Percentiles rank a stretch among this genome's conserved stretches.
phyloP scores from a whole-genome alignment of 2,888 invertebrate genomes.

The Stomorhina lunata region DNA sequence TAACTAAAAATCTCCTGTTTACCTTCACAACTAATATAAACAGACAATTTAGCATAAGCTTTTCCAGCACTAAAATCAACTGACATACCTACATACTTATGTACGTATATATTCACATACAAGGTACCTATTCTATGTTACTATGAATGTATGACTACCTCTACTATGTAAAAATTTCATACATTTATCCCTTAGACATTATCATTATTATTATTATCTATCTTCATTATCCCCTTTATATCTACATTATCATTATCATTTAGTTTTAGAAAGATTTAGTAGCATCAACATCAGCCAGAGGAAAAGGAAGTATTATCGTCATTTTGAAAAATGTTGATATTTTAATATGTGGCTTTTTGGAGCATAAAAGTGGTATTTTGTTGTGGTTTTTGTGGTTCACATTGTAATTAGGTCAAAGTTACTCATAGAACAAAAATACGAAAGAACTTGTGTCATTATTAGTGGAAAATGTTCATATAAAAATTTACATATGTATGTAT shows the following conservation, averaged over 20 bases:
- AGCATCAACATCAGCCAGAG: too few species aligned
- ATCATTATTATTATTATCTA: slow-evolving; percentile 30
- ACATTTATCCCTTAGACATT: slow-evolving; percentile 37
- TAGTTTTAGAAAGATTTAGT: neutral
- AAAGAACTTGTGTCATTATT: neutral
- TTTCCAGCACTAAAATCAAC: neutral
- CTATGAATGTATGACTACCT: too few species aligned
- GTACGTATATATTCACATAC: neutral
- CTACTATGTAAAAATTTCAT: too few species aligned
- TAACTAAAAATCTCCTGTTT: slow-evolving; percentile 48
- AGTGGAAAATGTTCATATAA: neutral
- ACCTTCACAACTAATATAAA: slow-evolving; percentile 38
- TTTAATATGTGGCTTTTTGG: slow-evolving; percentile 65
- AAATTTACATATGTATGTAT: neutral
- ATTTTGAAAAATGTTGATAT: slow-evolving; percentile 58
- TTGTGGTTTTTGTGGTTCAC: slow-evolving; percentile 59
- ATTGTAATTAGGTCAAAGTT: slow-evolving; percentile 66
- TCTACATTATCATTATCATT: neutral
- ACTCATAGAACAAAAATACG: slow-evolving; percentile 24
- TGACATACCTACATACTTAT: neutral
- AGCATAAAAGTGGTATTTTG: slow-evolving; percentile 62
- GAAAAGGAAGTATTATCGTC: slow-evolving; percentile 30
- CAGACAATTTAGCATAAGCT: slow-evolving; percentile 23
- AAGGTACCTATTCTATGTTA: too few species aligned
- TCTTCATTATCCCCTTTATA: slow-evolving; percentile 21